phyloP scores from a whole-genome alignment of 2,113 vertebrate genomes.

The Grammomys surdaster region DNA sequence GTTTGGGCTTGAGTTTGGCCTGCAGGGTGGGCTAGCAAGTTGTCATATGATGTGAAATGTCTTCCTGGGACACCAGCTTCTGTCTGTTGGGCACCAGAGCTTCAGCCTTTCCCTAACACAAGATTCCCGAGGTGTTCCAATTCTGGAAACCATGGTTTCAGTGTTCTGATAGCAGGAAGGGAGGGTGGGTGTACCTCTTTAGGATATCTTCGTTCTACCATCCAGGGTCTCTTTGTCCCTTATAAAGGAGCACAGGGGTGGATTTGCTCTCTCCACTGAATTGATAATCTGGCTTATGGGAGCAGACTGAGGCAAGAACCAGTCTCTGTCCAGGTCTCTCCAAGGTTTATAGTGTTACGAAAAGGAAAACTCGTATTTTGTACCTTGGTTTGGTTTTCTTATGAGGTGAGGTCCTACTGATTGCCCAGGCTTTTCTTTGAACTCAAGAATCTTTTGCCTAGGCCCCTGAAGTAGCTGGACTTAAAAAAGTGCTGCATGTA shows the following conservation, averaged over 20 bases:
- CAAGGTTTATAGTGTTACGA: not conserved
- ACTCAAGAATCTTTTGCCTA: not conserved
- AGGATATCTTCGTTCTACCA: not conserved
- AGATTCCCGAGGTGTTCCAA: not conserved
- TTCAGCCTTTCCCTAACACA: not conserved
- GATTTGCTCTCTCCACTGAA: not conserved
- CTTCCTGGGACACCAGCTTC: not conserved
- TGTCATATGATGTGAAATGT: not conserved
- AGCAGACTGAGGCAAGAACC: not conserved
- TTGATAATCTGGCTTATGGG: not conserved
- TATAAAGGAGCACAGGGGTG: not conserved
- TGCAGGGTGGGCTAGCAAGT: not conserved
- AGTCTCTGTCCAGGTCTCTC: not conserved
- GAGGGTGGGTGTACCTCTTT: not conserved
- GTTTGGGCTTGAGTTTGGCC: not conserved
- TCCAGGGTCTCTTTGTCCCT: not conserved
- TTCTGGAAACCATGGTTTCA: not conserved
- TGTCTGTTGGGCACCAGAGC: not conserved
- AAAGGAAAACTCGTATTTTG: not conserved
- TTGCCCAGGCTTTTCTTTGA: not conserved
- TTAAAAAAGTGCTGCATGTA: not conserved
- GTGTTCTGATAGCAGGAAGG: not conserved
- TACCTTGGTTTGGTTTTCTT: not conserved
- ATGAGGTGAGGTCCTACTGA: not conserved
- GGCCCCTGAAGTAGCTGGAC: not conserved